These are phyloP conservation scores for Drosophila kurseongensis DNA, from an alignment of 1,140 invertebrate species.

Conservation along the genomic window DNA sequence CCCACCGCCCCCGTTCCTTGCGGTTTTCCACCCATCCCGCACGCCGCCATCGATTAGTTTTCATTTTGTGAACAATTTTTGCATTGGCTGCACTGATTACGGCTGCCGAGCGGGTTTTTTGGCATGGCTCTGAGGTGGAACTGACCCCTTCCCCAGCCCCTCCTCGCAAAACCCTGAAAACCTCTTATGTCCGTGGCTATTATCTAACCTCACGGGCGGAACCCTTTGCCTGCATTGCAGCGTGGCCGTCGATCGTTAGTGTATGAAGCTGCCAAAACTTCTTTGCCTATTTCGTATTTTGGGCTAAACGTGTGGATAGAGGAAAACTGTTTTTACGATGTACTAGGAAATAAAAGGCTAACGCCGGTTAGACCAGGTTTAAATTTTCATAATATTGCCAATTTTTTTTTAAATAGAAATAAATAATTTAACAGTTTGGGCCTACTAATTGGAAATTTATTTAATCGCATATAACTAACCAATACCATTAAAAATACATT, in stretches of 20 bases:
- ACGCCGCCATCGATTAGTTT: conserved; percentile 75
- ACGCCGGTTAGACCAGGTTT: no score
- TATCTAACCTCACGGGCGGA: conserved; percentile 9
- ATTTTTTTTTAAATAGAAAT: no score
- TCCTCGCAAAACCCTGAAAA: neutral
- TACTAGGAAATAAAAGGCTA: no score
- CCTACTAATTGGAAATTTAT: no score
- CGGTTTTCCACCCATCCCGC: conserved; percentile 28
- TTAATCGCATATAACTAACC: no score
- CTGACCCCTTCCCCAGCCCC: neutral
- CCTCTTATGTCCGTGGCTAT: conserved; percentile 20
- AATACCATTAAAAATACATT: no score
- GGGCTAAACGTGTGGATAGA: no score
- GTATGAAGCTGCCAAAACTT: conserved; percentile 1
- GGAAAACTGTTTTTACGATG: no score
- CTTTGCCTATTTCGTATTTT: neutral
- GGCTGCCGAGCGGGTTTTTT: conserved; percentile 42
- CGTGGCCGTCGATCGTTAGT: conserved; percentile 14
- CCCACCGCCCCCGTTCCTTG: conserved; percentile 2
- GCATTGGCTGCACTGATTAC: conserved; percentile 78
- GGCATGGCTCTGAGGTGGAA: conserved; percentile 18
- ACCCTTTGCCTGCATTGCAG: conserved; percentile 7
- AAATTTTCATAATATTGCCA: no score
- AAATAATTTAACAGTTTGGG: no score
- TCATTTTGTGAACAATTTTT: conserved; percentile 76